Evolutionary conservation across 2,797 vertebrate genomes (phyloP).

Genomic region (Rhabdomys pumilio): DNA sequence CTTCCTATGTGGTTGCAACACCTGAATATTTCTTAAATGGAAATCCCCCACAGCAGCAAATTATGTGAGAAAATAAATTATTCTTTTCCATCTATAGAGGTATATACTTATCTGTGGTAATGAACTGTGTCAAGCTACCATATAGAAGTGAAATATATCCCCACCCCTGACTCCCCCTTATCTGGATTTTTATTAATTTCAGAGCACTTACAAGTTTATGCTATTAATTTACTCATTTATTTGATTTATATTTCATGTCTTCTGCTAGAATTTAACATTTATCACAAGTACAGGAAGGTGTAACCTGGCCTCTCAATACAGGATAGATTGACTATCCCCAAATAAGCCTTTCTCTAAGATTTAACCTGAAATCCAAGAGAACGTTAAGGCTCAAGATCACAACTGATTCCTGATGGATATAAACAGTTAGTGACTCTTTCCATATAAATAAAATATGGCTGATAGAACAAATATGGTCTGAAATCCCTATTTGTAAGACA

Average conservation of each 20-base stretch:
- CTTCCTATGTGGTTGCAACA: background rate
- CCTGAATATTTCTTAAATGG: background rate
- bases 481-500: background rate
- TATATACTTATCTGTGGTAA: background rate
- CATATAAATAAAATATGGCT: background rate
- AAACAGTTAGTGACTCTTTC: background rate
- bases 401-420: background rate
- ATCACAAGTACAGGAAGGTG: background rate
- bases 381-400: background rate
- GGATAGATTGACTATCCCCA: background rate
- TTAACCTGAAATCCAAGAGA: background rate
- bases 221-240: background rate
- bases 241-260: background rate
- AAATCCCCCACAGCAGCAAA: background rate
- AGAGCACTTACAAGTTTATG: background rate
- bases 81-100: background rate
- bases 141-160: slow-evolving; percentile 8
- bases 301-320: background rate
- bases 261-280: background rate
- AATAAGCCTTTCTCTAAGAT: background rate
- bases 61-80: background rate
- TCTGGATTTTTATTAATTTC: background rate
- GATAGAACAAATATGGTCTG: background rate
- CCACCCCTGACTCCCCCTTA: background rate
- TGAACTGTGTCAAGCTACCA: background rate